Evolutionary conservation across 2,888 invertebrate species (phyloP).

Genomic region (Anagyrus pseudococci): DNA sequence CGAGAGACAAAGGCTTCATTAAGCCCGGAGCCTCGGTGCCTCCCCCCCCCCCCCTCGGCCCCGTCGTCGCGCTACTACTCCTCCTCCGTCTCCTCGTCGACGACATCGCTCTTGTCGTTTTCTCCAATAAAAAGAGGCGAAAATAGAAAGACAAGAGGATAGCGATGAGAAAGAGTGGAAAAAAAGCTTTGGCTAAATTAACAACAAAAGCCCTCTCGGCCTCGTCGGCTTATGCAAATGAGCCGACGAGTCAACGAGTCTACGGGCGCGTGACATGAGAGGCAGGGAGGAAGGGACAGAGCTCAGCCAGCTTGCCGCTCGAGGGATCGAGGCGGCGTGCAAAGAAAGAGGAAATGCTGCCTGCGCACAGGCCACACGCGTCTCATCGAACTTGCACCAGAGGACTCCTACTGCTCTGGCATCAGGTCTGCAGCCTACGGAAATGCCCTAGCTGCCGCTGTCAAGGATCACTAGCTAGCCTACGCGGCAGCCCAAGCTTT

Average conservation of each 20-base stretch:
- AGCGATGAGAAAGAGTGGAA: too few species aligned
- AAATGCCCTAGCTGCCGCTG: too few species aligned
- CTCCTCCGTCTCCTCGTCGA: too few species aligned
- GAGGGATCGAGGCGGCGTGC: neutral
- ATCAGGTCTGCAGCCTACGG: too few species aligned
- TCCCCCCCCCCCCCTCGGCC: too few species aligned
- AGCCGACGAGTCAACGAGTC: conserved; percentile 7
- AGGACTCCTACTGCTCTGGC: too few species aligned
- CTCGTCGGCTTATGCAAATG: conserved; percentile 6
- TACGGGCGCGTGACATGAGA: too few species aligned
- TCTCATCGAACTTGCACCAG: neutral
- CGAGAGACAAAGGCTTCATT: conserved; percentile 32
- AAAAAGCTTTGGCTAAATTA: conserved; percentile 20
- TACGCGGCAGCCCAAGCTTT: too few species aligned
- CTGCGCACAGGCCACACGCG: too few species aligned
- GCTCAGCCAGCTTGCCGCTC: too few species aligned
- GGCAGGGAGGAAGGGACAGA: neutral
- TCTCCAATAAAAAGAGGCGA: neutral
- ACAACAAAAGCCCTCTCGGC: conserved; percentile 21
- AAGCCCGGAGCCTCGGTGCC: conserved; percentile 4
- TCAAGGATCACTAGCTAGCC: too few species aligned
- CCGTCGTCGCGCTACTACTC: neutral
- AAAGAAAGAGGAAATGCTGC: neutral
- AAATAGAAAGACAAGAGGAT: neutral
- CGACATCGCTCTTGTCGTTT: neutral